Evolutionary conservation across 2,888 invertebrate species (phyloP), one percentile per base, ranked within the genome.

Genomic region (Norana najaformis): DNA sequence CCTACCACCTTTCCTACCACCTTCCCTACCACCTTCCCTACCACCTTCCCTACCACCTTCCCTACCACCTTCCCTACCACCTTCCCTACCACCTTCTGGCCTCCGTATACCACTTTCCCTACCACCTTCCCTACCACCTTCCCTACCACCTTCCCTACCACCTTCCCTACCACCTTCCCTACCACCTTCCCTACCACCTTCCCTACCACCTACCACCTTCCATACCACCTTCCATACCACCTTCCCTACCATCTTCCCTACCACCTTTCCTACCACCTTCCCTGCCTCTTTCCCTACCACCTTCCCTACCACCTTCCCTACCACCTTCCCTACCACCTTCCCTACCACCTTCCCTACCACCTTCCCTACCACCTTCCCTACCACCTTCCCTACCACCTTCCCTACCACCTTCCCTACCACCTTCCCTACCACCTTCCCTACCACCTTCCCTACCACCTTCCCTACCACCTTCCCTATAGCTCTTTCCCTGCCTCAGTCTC

Each of bases 221-320:
- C 35, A 13, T 83, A 13, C 35, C 35, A 11, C 35, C 83, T 35
- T 6, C 16, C 18, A 18, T 8, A 11, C 34, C 83, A 13, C 35
- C 34, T 8, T 36, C 41, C 39, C 89, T 8, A 41, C 89, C 41
- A 41, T 35, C 89, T 36, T 20, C 53, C 89, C 16, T 34, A 23
- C 53, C 53, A 41, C 36, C 89, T 8, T 36, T 38, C 39, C 38
- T 36, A 30, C 82, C 83, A 69, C 38, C 89, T 38, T 36, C 41
- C 85, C 30, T 23, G 88, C 90, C 30, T 88, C 88, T n/a, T 23
- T 36, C 38, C 90, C 88, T 20, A 69, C 90, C 82, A 88, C 18
- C 35, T 88, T 83, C 38, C 85, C 88, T n/a, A n/a, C n/a, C n/a
- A n/a, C n/a, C n/a, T n/a, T n/a, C n/a, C n/a, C n/a, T n/a, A n/a